Base-by-base conservation (phyloP, 1,140 invertebrate species). In the Caerostris darwini region DNA sequence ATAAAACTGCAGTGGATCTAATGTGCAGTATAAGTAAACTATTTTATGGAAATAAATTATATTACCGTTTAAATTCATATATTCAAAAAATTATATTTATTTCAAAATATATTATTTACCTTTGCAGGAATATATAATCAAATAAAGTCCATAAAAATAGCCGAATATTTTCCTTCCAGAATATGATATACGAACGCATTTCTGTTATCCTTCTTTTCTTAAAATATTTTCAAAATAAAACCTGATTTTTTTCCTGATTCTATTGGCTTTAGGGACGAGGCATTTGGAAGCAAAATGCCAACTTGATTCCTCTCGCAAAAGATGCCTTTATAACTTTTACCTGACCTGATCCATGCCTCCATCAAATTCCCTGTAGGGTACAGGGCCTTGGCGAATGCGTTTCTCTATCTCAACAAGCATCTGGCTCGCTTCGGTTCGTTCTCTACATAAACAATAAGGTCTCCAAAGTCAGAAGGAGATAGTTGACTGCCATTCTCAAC, bases 361-460 rank as follows among this genome's bases (percentile, higher is more conserved):
- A 82, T 91, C 56, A 91, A 91, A 81, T 69, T 69, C 90, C 89
- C 71, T 58, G 57, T 14, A 82, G 90, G 71, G n/a, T 19, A n/a
- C 10, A 91, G n/a, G 71, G 71, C 56, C 19, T n/a, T 19, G 82
- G 69, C 8, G 71, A 85, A 57, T 83, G n/a, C 19, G 12, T 34
- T 34, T 58, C 83, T 19, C 83, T 85, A 85, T 85, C 83, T 58
- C 54, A 34, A 61, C n/a, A 82, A 53, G 58, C 19, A 82, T 82
- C 90, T 82, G 17, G 14, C 12, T 61, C 57, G 50, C 50, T 82
- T 53, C 56, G 59, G 12, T 12, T 10, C 59, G 17, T 59, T 53
- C 57, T 8, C 19, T 91, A 91, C 69, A 91, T 91, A 91, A 91
- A 91, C 90, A 91, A 91, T 91, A 91, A 91, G 90, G 69, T 58